Base-by-base conservation (phyloP, 1,140 invertebrate genomes). In the Cardiocondyla obscurior region DNA sequence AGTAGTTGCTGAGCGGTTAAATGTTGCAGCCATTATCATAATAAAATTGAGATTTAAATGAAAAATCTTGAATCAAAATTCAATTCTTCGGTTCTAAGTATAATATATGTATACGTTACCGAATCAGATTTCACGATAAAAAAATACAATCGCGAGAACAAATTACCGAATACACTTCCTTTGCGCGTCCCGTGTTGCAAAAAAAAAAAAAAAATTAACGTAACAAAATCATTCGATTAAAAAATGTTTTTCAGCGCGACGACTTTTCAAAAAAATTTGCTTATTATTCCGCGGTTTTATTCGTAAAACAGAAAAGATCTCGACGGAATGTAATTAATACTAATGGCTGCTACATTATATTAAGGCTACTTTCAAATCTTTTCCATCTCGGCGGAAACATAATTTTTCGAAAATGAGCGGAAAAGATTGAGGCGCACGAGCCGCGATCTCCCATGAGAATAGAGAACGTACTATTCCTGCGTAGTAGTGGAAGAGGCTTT, bases 401-500 rank as follows among this genome's bases (percentile, higher is more conserved):
- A 39, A 64, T 55, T 73, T 25, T 81, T 46, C 42, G 62, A 69
- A 53, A 72, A 58, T 30, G 42, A 65, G 16, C 72, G n/a, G 57
- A 60, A 65, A 83, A 76, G 58, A 62, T 79, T 53, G 12, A 58
- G 84, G 67, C 64, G 70, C 84, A 60, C 69, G 77, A 82, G 65
- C 36, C 58, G 46, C 10, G 79, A 85, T 83, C 81, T 79, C 51
- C 55, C 73, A 39, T 51, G 85, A 60, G 85, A 87, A 87, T 72
- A 72, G 55, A 86, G 72, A 16, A 82, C 79, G 8, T 28, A 44
- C 72, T 87, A 83, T 79, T 73, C 73, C 57, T 73, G 70, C 36
- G 64, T 67, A 51, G 28, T 30, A 73, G 46, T 46, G 62, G 65
- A 82, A 86, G 84, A 65, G 81, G 85, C 84, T 87, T 86, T 83